These are phyloP conservation scores for Charaxes varanes DNA, from an alignment of 1,140 invertebrate species.

Conservation along the genomic window DNA sequence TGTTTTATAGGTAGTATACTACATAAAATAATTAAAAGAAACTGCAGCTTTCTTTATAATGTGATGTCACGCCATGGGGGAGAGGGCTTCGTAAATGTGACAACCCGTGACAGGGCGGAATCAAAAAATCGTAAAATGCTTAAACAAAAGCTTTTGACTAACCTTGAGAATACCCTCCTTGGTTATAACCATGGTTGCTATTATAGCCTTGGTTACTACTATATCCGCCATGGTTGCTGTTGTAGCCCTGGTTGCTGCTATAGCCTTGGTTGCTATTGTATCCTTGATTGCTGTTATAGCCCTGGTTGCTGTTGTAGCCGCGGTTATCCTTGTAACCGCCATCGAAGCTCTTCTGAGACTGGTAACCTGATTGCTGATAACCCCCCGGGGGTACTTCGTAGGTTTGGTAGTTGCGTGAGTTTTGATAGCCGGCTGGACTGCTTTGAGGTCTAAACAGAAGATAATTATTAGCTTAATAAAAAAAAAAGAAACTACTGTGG, in stretches of 20 bases:
- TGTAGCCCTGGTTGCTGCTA: slow-evolving; percentile 26
- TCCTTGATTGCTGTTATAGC: slow-evolving; percentile 26
- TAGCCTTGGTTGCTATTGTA: slow-evolving; percentile 24
- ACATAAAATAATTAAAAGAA: not conserved
- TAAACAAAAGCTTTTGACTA: not conserved
- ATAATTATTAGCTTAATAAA: too few relatives aligned
- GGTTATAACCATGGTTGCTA: slow-evolving; percentile 26
- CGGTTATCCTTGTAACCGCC: slow-evolving; percentile 23
- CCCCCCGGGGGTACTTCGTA: slow-evolving; percentile 56
- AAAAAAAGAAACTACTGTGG: too few relatives aligned
- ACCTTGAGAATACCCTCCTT: slow-evolving; percentile 24
- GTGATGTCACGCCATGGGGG: too few relatives aligned
- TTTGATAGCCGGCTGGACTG: slow-evolving; percentile 25
- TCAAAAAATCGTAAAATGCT: too few relatives aligned
- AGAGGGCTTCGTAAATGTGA: too few relatives aligned
- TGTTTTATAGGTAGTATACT: not conserved
- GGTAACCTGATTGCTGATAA: slow-evolving; percentile 28
- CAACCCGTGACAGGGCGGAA: too few relatives aligned
- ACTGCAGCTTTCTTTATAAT: too few relatives aligned
- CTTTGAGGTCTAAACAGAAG: slow-evolving; percentile 52
- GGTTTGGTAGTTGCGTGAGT: slow-evolving; percentile 52
- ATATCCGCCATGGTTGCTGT: slow-evolving; percentile 27
- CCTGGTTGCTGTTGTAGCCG: slow-evolving; percentile 23
- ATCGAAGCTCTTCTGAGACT: slow-evolving; percentile 16
- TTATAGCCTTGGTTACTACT: too few relatives aligned